These are phyloP conservation scores for Rattus rattus DNA, from an alignment of 2,113 vertebrate genomes.

Conservation along the genomic window DNA sequence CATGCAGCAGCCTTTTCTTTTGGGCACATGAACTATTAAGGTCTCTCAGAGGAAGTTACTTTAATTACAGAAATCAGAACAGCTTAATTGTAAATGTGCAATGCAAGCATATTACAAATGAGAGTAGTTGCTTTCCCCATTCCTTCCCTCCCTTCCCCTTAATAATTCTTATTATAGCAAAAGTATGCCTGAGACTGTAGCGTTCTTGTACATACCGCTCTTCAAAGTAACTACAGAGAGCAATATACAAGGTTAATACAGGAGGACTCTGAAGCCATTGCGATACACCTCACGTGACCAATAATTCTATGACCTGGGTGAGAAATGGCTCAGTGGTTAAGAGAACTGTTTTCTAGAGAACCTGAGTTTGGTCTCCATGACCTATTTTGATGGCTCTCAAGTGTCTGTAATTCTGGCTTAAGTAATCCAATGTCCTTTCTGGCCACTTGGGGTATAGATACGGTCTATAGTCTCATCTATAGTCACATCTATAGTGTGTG, in stretches of 20 bases:
- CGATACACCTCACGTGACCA: neutral
- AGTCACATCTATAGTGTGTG: too few species aligned
- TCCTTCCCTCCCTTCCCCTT: conserved; percentile 3
- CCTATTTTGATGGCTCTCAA: neutral
- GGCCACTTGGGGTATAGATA: too few species aligned
- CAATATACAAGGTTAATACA: neutral
- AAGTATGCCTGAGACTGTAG: neutral
- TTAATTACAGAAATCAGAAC: conserved; percentile 79
- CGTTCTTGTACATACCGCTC: neutral
- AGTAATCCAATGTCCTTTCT: neutral
- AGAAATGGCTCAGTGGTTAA: neutral
- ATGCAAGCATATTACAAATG: conserved; percentile 36
- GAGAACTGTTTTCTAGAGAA: neutral
- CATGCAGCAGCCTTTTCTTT: neutral
- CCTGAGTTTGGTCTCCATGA: neutral
- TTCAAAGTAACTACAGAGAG: neutral
- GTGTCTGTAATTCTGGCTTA: neutral
- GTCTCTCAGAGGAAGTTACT: conserved; percentile 77
- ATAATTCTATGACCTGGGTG: neutral
- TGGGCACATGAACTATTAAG: conserved; percentile 58
- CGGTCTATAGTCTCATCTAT: too few species aligned
- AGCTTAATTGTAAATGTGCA: conserved; percentile 70
- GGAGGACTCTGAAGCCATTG: neutral
- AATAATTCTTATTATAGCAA: conserved; percentile 57
- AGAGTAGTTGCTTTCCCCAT: conserved; percentile 34